Percentiles rank a stretch among this genome's conserved stretches.
Conservation (phyloP, 1,140 invertebrate species). For the Papilio dardanus region DNA sequence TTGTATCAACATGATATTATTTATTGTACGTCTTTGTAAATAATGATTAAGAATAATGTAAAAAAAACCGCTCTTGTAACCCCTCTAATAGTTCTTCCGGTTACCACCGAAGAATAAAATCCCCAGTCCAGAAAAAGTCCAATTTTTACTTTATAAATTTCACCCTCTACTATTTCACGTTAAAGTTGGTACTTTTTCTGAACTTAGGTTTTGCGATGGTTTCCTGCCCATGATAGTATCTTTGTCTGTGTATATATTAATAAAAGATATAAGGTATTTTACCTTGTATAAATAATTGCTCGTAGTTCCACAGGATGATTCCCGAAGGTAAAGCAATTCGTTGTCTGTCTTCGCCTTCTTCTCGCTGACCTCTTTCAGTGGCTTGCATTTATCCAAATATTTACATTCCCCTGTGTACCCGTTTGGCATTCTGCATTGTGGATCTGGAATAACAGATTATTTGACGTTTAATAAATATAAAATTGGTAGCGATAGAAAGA, state of each 20-base stretch:
- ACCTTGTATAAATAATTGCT: slow-evolving; percentile 38
- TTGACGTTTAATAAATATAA: neutral
- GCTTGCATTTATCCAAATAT: slow-evolving; percentile 32
- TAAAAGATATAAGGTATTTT: neutral
- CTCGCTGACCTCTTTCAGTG: neutral
- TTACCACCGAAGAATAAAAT: too few relatives aligned
- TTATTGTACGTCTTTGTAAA: neutral
- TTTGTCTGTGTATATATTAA: too few relatives aligned
- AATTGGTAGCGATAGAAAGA: too few relatives aligned
- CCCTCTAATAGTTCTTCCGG: too few relatives aligned
- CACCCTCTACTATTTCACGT: too few relatives aligned
- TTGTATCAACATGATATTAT: neutral
- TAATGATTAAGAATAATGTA: neutral
- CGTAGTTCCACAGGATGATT: slow-evolving; percentile 29
- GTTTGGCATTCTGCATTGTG: slow-evolving; percentile 31
- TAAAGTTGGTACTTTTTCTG: too few relatives aligned
- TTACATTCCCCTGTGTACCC: slow-evolving; percentile 28
- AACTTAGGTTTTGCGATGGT: too few relatives aligned
- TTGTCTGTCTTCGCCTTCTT: slow-evolving; percentile 17
- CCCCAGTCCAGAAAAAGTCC: too few relatives aligned
- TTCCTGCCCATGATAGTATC: too few relatives aligned
- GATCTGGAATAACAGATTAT: slow-evolving; percentile 11
- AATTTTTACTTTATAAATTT: too few relatives aligned
- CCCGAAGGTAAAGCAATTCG: slow-evolving; percentile 4
- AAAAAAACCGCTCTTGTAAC: too few relatives aligned